phyloP scores from a whole-genome alignment of 2,888 invertebrate species.

The Zygogramma bicolorata region DNA sequence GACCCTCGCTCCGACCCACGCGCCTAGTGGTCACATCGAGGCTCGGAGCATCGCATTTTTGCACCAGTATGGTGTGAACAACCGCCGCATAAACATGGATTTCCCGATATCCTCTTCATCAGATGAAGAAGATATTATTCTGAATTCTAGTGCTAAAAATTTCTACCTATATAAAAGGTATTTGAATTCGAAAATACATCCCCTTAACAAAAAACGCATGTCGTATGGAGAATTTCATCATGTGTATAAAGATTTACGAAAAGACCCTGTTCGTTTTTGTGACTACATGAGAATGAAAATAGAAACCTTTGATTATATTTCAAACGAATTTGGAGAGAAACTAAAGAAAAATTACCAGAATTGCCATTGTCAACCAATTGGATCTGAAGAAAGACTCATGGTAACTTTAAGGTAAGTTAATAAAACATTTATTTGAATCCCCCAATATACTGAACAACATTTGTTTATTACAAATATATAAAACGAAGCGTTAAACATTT shows the following conservation, averaged over 20 bases:
- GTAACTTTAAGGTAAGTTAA: slow-evolving; percentile 23
- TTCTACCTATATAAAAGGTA: slow-evolving; percentile 6
- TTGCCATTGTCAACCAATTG: slow-evolving; percentile 19
- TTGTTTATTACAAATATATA: background rate
- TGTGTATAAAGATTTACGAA: background rate
- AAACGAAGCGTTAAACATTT: background rate
- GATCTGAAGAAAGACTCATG: slow-evolving; percentile 17
- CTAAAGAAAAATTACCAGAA: slow-evolving; percentile 11
- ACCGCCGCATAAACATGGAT: background rate
- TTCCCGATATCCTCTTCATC: background rate
- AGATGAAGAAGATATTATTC: slow-evolving; percentile 12
- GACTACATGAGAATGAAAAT: slow-evolving; percentile 12
- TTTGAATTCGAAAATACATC: background rate
- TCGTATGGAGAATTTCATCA: slow-evolving; percentile 5
- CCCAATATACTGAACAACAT: background rate
- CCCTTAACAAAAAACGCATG: background rate
- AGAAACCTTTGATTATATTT: slow-evolving; percentile 12
- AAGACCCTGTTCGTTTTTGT: background rate
- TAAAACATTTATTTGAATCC: background rate
- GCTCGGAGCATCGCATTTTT: background rate
- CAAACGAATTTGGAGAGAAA: slow-evolving; percentile 6
- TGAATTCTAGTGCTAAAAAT: slow-evolving; percentile 6
- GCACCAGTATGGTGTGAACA: background rate
- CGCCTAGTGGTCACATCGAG: background rate
- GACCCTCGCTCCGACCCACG: background rate